Conservation (phyloP, 92 coral and sea anemone genomes). For the Siderastrea radians region DNA sequence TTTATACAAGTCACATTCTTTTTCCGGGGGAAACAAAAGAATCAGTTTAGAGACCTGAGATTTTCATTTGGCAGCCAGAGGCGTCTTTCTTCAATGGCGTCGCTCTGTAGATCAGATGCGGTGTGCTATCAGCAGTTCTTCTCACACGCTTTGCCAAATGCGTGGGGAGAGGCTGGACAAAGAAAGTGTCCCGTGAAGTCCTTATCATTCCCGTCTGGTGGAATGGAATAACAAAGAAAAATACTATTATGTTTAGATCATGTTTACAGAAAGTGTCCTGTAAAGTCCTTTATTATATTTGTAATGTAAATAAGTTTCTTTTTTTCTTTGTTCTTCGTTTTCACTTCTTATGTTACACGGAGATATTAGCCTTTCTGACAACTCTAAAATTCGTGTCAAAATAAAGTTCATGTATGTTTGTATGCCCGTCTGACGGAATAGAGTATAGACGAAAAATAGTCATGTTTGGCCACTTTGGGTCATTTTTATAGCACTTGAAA, state of each 20-base stretch:
- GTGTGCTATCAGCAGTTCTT: slow-evolving; percentile 11
- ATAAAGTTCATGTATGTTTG: too few relatives aligned
- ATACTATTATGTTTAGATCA: not conserved
- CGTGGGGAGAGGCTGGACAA: slow-evolving; percentile 42
- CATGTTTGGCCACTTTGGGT: too few relatives aligned
- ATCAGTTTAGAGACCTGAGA: slow-evolving; percentile 4
- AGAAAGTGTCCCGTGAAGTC: slow-evolving; percentile 17
- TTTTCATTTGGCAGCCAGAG: not conserved
- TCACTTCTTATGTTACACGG: too few relatives aligned
- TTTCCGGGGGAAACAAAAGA: not conserved
- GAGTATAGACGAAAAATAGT: too few relatives aligned
- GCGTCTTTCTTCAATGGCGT: not conserved
- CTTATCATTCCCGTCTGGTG: slow-evolving; percentile 45
- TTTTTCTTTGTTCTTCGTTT: too few relatives aligned
- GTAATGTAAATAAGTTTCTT: too few relatives aligned
- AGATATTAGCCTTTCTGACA: too few relatives aligned
- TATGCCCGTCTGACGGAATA: too few relatives aligned
- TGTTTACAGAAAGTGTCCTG: not conserved
- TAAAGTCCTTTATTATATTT: too few relatives aligned
- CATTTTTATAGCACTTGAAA: too few relatives aligned
- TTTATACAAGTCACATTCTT: too few relatives aligned
- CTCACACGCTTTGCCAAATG: slow-evolving; percentile 48
- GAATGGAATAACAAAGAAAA: not conserved
- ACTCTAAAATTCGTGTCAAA: too few relatives aligned
- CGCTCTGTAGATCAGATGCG: slow-evolving; percentile 41